These are phyloP conservation scores for Porites lutea DNA, from an alignment of 64 coral and sea anemone species.

Conservation along the genomic window DNA sequence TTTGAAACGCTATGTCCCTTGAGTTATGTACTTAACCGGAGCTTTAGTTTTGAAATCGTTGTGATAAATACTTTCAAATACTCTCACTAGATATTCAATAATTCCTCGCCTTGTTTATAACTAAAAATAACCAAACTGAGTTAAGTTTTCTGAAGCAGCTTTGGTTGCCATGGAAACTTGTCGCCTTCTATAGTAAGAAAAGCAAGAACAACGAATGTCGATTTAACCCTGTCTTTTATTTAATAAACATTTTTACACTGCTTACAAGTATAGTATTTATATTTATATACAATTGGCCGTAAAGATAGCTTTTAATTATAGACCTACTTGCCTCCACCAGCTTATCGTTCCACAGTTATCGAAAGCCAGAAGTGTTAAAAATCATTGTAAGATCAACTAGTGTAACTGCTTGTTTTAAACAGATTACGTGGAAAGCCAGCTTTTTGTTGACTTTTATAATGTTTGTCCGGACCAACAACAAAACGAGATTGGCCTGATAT, in stretches of 20 bases:
- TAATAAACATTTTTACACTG: constrained; percentile 26
- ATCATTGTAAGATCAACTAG: neutral
- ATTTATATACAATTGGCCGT: neutral
- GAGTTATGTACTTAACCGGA: too few species aligned
- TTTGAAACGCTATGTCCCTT: too few species aligned
- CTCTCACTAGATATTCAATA: too few species aligned
- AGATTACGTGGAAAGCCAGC: too few species aligned
- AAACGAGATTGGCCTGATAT: neutral
- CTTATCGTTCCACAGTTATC: too few species aligned
- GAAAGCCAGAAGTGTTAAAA: too few species aligned
- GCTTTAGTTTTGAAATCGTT: too few species aligned
- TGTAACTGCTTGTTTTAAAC: constrained; percentile 13
- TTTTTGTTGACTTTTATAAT: too few species aligned
- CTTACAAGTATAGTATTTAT: neutral
- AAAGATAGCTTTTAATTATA: neutral
- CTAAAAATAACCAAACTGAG: neutral
- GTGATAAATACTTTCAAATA: too few species aligned
- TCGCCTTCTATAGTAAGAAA: neutral
- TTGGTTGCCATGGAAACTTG: constrained; percentile 45
- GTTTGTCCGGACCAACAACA: neutral
- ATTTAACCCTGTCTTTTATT: neutral
- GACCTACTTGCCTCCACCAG: too few species aligned
- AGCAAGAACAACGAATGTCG: neutral
- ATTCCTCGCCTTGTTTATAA: too few species aligned
- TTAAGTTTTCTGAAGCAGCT: neutral